Conservation (phyloP, 2,888 invertebrate species). For the Torymus texanus region DNA sequence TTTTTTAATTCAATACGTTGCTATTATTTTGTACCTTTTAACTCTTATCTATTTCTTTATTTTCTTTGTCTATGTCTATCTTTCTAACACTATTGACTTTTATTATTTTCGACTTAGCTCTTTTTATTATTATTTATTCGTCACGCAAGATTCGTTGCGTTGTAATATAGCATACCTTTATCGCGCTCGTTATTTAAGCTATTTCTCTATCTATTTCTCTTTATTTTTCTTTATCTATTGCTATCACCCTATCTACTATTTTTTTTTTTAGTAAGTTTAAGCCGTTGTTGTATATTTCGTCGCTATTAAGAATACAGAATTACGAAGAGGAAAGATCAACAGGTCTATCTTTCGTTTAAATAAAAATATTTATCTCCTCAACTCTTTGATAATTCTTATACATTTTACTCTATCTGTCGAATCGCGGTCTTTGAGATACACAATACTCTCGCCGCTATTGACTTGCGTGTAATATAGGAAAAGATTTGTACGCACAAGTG, state of each 20-base stretch:
- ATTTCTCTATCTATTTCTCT: constrained; percentile 46
- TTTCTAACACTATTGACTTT: constrained; percentile 9
- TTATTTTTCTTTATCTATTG: constrained; percentile 14
- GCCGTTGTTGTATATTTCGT: constrained; percentile 51
- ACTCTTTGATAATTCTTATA: background rate
- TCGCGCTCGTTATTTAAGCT: constrained; percentile 50
- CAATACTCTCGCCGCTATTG: constrained; percentile 39
- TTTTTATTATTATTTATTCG: constrained; percentile 64
- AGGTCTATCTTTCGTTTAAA: constrained; percentile 18
- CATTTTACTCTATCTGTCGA: constrained; percentile 23
- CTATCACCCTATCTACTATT: constrained; percentile 4
- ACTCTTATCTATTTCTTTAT: background rate
- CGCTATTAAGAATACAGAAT: constrained; percentile 31
- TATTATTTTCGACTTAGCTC: constrained; percentile 57
- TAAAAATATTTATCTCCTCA: background rate
- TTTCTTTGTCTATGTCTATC: background rate
- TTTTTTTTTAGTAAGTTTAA: constrained; percentile 25
- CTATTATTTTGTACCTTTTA: constrained; percentile 35
- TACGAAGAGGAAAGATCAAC: constrained; percentile 21
- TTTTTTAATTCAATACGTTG: constrained; percentile 15
- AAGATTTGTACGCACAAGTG: constrained; percentile 39
- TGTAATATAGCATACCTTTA: constrained; percentile 53
- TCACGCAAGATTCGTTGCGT: constrained; percentile 56
- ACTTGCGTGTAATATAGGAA: constrained; percentile 47
- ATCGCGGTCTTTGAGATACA: constrained; percentile 28